Evolutionary conservation across 1,140 invertebrate species (phyloP).

Genomic region (Platyura marginata): DNA sequence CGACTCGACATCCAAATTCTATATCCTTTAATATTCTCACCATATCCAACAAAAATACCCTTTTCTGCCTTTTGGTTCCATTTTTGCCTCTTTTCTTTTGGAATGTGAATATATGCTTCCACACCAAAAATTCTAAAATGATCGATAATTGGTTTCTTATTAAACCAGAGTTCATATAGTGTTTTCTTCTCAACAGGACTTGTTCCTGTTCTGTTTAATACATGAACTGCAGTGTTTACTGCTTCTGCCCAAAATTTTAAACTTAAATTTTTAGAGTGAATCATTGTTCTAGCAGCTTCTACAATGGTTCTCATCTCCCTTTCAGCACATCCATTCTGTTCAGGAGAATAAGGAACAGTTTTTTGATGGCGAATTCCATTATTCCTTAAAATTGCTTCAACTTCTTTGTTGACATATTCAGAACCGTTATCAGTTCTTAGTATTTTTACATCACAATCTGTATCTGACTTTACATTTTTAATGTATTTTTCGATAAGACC

Average conservation of each 20-base stretch:
- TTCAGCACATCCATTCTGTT: slow-evolving; percentile 25
- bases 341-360: slow-evolving; percentile 22
- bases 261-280: background rate
- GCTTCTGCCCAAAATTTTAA: background rate
- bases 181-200: slow-evolving; percentile 1
- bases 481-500: slow-evolving; percentile 18
- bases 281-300: background rate
- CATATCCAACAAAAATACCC: background rate
- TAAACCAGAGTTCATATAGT: background rate
- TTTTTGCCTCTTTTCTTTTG: background rate
- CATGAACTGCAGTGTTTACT: background rate
- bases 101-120: background rate
- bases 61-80: background rate
- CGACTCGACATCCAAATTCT: slow-evolving; percentile 6
- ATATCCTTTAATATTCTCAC: slow-evolving; percentile 9
- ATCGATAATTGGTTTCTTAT: background rate
- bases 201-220: slow-evolving; percentile 8
- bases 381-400: slow-evolving; percentile 12
- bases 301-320: background rate
- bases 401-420: slow-evolving; percentile 20
- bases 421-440: slow-evolving; percentile 26
- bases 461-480: slow-evolving; percentile 15
- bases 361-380: slow-evolving; percentile 20
- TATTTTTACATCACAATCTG: slow-evolving; percentile 14
- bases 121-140: background rate